These are phyloP conservation scores for Melanotaenia nigrans DNA, from an alignment of 2,797 vertebrate species.

Conservation along the genomic window DNA sequence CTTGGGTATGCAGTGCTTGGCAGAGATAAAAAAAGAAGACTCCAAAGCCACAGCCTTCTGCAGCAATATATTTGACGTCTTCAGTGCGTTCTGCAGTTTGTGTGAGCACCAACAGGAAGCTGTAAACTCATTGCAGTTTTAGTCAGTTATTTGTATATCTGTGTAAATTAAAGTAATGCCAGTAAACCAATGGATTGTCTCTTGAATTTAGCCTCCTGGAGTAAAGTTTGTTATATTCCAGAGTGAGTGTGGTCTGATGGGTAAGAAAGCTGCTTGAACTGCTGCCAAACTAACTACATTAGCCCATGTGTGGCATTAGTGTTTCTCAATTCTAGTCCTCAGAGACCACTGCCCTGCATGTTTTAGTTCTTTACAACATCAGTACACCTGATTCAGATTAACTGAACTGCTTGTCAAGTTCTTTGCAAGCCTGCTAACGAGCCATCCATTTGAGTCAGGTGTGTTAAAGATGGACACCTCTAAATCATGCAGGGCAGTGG, in stretches of 20 bases:
- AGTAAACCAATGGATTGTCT: conserved; percentile 13
- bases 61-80: conserved; percentile 43
- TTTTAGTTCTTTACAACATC: too few species aligned
- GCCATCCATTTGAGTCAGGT: too few species aligned
- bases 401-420: background rate
- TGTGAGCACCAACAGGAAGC: conserved; percentile 33
- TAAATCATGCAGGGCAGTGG: too few species aligned
- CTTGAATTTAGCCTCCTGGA: conserved; percentile 29
- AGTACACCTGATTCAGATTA: too few species aligned
- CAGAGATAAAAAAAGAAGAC: conserved; percentile 36
- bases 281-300: background rate
- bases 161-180: conserved; percentile 80
- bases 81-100: conserved; percentile 42
- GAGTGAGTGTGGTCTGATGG: background rate
- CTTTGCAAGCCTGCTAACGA: too few species aligned
- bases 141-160: conserved; percentile 72
- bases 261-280: background rate
- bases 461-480: too few species aligned
- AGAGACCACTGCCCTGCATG: too few species aligned
- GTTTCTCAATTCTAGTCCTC: too few species aligned
- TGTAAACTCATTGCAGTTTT: conserved; percentile 27
- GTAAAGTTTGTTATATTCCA: conserved; percentile 7
- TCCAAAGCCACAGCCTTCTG: conserved; percentile 29
- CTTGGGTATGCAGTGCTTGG: conserved; percentile 15
- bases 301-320: background rate